Evolutionary conservation across 2,113 vertebrate species (phyloP).

Genomic region (Alosa alosa): DNA sequence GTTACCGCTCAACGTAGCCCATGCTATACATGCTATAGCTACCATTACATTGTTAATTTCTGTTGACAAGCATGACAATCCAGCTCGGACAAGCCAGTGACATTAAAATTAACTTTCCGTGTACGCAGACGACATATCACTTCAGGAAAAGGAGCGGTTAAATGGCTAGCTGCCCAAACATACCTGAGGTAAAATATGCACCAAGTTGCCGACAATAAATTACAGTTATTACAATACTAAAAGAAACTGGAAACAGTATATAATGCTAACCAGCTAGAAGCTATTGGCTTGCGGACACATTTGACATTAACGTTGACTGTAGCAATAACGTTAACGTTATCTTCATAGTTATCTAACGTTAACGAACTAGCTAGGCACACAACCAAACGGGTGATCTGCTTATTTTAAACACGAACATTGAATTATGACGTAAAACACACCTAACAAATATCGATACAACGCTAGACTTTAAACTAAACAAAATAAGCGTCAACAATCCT

Average conservation of each 20-base stretch:
- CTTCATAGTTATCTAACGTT: background rate
- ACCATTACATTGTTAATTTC: background rate
- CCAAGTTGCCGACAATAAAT: background rate
- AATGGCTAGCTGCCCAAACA: background rate
- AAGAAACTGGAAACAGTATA: too few species aligned
- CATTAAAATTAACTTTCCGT: background rate
- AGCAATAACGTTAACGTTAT: too few species aligned
- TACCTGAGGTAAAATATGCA: background rate
- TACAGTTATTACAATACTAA: too few species aligned
- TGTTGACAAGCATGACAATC: background rate
- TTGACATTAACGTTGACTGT: too few species aligned
- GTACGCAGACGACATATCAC: background rate
- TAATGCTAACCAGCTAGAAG: too few species aligned
- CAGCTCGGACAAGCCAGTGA: background rate
- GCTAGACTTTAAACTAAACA: background rate
- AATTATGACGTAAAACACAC: background rate
- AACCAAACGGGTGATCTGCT: background rate
- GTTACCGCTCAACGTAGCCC: background rate
- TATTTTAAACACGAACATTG: background rate
- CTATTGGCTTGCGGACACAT: background rate
- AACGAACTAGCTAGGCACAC: background rate
- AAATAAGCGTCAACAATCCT: background rate
- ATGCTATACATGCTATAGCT: background rate
- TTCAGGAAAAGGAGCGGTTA: background rate
- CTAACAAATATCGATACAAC: background rate